These are phyloP conservation scores for Acridotheres tristis DNA, from an alignment of 2,797 vertebrate genomes.

Conservation along the genomic window DNA sequence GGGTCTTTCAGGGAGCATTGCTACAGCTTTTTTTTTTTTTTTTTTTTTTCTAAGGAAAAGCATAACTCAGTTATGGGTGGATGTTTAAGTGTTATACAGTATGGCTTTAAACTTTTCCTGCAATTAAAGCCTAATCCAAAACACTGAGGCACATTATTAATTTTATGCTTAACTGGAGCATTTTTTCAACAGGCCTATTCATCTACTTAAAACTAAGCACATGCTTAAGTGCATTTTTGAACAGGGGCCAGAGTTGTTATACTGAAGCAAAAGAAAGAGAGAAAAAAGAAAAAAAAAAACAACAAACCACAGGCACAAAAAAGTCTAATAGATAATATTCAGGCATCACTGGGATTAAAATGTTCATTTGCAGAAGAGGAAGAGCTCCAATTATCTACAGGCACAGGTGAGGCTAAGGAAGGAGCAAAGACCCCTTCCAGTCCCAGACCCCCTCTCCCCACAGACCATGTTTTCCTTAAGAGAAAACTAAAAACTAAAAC, in stretches of 20 bases:
- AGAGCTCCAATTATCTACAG: neutral
- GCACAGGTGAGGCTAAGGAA: neutral
- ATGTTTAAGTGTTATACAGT: conserved; percentile 31
- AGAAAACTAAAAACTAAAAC: neutral
- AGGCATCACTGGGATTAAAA: neutral
- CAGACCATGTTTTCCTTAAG: neutral
- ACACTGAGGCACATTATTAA: conserved; percentile 30
- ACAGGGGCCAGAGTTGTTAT: conserved; percentile 5
- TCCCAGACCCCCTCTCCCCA: neutral
- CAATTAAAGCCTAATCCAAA: conserved; percentile 47
- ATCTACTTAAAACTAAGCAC: conserved; percentile 51
- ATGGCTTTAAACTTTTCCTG: conserved; percentile 43
- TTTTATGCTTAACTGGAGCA: conserved; percentile 14
- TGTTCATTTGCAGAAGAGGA: neutral
- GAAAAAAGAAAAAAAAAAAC: neutral
- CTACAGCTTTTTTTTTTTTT: neutral
- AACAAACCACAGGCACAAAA: neutral
- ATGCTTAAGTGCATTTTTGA: conserved; percentile 61
- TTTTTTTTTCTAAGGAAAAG: neutral
- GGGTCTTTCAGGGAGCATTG: neutral
- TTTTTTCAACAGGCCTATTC: conserved; percentile 43
- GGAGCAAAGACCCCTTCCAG: neutral
- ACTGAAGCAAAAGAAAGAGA: neutral
- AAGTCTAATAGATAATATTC: neutral
- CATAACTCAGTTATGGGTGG: neutral